Base-by-base conservation (phyloP, 2,888 invertebrate species). In the Meteorus colon region DNA sequence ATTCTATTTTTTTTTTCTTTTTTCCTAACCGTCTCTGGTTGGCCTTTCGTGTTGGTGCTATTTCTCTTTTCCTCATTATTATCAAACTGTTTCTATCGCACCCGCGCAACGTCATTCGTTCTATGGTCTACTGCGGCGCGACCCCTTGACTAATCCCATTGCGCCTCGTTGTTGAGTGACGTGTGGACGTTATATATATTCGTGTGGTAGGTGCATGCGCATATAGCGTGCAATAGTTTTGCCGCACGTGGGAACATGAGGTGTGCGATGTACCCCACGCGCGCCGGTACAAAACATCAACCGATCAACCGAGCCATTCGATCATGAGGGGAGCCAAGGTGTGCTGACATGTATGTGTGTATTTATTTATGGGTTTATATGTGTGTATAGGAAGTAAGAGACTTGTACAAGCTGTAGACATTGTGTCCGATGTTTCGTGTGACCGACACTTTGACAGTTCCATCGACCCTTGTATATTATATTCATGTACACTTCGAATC, bases 171-270 rank as follows among this genome's bases (percentile, higher is more conserved):
- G 55, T 55, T 55, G 83, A 85, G 84, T 87, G 87, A 87, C 86
- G 86, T 85, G 84, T 82, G 82, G 82, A 82, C 82, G 82, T 82
- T 84, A 55, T 55, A 55, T 55, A 55, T 10, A 55, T 6, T 19
- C 4, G 10, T 16, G 55, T 55, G 84, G 82, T 84, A 86, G 86
- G 86, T 86, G 87, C 83, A 83, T 86, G 87, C 87, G 19, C 19
- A 55, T 55, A 55, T 55, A 55, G 19, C 55, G 19, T 55, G 86
- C 87, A 86, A 87, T 86, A 78, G 75, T 81, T 80, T 81, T 81
- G 81, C 81, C 78, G 79, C 55, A 88, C 88, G 88, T 88, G 88
- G 88, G 88, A 88, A 87, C 85, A 73, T 81, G 79, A 84, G 85
- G 86, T 86, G 86, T 87, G 87, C 83, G 82, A 81, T 67, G 19